Evolutionary conservation across 30 jellyfish, hydroid and myxozoan genomes (phyloP), one percentile per base, ranked within the genome.

Genomic region (Aurelia coerulea): DNA sequence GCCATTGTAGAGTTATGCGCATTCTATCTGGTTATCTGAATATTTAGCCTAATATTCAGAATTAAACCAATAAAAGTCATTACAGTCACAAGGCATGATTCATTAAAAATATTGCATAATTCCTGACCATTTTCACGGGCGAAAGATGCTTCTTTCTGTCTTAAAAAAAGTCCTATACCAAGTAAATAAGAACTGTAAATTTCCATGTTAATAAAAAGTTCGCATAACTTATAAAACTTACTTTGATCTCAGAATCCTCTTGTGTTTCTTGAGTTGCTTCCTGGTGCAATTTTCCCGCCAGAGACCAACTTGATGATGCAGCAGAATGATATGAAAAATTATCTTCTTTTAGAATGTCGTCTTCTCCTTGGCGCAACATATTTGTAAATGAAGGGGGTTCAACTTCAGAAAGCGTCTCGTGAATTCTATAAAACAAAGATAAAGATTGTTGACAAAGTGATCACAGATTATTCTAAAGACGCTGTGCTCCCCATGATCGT

Each of bases 251-350:
- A n/a, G 59, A 7, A 3, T 86, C 95, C 10, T 86, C 95, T 18
- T 65, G 95, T 16, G 52, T n/a, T 13, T 86, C 95, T 51, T 62
- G 95, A 15, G 41, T 35, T 29, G 63, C 80, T 41, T 86, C 95
- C 35, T 50, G 85, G 35, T 65, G 86, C 65, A 68, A 34, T 37
- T 63, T 86, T 3, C 85, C 89, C 0, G 95, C 88, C 42, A 89
- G 86, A 2, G 97, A 89, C 97, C 90, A 73, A 52, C 89, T 73
- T 12, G 97, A 89, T 37, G 97, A 89, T 4, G 97, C 87, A 62
- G 91, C 88, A 0, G 97, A 89, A 31, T 79, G 92, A 29, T 75
- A 71, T 3, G 97, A 89, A 42, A 89, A 74, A 41, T 65, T 80
- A 42, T 89, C 97, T 17, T 80, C 97, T 39, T 73, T 89, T 62